Conservation (phyloP, 35 echinoderm and acorn worm genomes). For the Ptychodera flava region DNA sequence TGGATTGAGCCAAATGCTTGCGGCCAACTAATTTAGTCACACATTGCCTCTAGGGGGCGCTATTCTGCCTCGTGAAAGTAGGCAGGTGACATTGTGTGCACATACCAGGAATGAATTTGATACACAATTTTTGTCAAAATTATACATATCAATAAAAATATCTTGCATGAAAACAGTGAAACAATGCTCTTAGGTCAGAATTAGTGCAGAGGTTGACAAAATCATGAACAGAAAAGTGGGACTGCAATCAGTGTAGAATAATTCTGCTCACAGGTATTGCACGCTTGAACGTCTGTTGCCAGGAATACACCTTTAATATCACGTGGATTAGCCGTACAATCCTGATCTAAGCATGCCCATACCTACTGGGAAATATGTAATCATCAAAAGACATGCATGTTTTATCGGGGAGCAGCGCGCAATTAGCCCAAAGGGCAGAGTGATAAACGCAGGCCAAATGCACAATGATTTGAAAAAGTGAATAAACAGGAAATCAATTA, state of each 20-base stretch:
- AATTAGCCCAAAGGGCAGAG: background rate
- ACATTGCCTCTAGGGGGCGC: background rate
- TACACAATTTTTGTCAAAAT: too few relatives aligned
- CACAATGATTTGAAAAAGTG: background rate
- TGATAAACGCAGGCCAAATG: background rate
- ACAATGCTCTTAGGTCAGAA: too few relatives aligned
- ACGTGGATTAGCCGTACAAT: background rate
- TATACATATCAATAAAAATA: too few relatives aligned
- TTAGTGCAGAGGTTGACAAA: too few relatives aligned
- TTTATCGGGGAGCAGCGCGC: background rate
- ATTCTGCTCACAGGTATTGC: too few relatives aligned
- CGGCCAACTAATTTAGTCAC: background rate
- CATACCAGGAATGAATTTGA: too few relatives aligned
- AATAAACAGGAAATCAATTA: background rate
- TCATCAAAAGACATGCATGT: background rate
- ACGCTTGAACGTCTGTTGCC: too few relatives aligned
- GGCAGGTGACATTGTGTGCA: too few relatives aligned
- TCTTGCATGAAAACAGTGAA: too few relatives aligned
- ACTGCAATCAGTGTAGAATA: too few relatives aligned
- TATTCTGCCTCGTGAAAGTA: too few relatives aligned
- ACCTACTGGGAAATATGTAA: background rate
- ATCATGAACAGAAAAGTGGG: too few relatives aligned
- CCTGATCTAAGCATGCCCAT: background rate
- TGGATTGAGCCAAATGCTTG: background rate
- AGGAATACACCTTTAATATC: background rate